These are phyloP conservation scores for Athalia cordata DNA, from an alignment of 2,888 invertebrate species.

Conservation along the genomic window DNA sequence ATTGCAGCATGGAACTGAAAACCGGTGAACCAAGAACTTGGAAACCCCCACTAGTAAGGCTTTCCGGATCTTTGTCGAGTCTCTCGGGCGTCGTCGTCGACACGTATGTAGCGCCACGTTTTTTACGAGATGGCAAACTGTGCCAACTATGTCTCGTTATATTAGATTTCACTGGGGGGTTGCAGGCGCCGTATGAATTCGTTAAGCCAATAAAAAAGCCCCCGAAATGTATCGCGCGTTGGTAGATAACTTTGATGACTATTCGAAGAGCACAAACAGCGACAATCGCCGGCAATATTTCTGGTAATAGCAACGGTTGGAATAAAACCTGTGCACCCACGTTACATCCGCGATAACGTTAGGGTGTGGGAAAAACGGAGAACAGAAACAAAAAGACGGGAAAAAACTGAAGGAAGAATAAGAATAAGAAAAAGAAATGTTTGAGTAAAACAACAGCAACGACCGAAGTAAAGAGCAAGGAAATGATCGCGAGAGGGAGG, in stretches of 20 bases:
- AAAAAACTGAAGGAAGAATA: not conserved
- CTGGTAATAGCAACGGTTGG: not conserved
- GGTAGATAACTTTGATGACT: not conserved
- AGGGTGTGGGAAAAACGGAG: not conserved
- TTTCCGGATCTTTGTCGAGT: constrained; percentile 51
- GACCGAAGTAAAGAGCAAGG: constrained; percentile 17
- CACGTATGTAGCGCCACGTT: constrained; percentile 55
- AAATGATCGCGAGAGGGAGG: constrained; percentile 33
- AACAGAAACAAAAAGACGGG: not conserved
- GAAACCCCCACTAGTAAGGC: constrained; percentile 17
- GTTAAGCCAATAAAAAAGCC: constrained; percentile 50
- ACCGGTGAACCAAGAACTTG: not conserved
- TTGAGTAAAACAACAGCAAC: not conserved
- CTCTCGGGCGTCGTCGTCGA: constrained; percentile 61
- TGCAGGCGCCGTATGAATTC: constrained; percentile 69
- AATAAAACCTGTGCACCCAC: not conserved
- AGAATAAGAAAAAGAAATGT: constrained; percentile 24
- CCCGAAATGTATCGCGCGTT: not conserved
- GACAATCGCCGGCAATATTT: not conserved
- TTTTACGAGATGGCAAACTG: constrained; percentile 69
- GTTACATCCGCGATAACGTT: not conserved
- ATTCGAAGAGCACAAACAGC: not conserved
- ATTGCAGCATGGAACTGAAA: constrained; percentile 22
- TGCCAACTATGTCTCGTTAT: constrained; percentile 71
- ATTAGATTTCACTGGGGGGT: constrained; percentile 68